A percentile compares a stretch with the other conserved stretches of the same genome.
Evolutionary conservation across 92 coral and sea anemone genomes (phyloP).

Genomic region (Phenganax subtilis): DNA sequence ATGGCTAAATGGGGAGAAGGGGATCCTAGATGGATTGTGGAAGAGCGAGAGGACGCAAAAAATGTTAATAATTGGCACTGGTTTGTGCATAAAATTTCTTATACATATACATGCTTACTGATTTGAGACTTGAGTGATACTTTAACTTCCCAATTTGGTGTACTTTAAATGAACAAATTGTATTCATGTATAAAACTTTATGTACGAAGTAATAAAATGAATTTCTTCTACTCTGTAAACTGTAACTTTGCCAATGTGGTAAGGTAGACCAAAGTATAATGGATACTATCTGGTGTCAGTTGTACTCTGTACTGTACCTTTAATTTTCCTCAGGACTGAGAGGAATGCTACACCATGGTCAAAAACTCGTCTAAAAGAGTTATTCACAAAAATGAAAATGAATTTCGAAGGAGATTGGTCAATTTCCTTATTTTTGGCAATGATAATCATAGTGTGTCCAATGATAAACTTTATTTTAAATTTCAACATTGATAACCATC

Average conservation of each 20-base stretch:
- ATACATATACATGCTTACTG: slow-evolving; percentile 22
- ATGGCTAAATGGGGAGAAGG: slow-evolving; percentile 99
- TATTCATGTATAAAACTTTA: no score
- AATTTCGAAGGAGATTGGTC: slow-evolving; percentile 65
- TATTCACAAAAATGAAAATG: slow-evolving; percentile 62
- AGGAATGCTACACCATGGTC: slow-evolving; percentile 98
- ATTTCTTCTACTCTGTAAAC: no score
- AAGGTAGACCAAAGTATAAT: no score
- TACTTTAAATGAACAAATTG: not conserved
- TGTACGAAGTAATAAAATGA: not conserved
- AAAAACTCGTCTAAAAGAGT: slow-evolving; percentile 60
- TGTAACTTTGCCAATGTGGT: no score
- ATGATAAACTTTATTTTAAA: not conserved
- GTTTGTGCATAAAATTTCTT: slow-evolving; percentile 41
- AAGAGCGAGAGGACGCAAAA: slow-evolving; percentile 93
- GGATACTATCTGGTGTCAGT: no score
- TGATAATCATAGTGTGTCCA: no score
- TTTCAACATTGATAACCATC: not conserved
- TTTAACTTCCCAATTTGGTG: not conserved
- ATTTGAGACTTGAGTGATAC: no score
- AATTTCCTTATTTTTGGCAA: not conserved
- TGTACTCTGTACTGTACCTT: not conserved
- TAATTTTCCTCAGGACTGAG: slow-evolving; percentile 63
- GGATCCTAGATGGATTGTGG: slow-evolving; percentile 99
- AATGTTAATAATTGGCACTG: slow-evolving; percentile 99